Evolutionary conservation across 2,888 invertebrate species (phyloP), one percentile per base, ranked within the genome.

Genomic region (Periphyllus acericola): DNA sequence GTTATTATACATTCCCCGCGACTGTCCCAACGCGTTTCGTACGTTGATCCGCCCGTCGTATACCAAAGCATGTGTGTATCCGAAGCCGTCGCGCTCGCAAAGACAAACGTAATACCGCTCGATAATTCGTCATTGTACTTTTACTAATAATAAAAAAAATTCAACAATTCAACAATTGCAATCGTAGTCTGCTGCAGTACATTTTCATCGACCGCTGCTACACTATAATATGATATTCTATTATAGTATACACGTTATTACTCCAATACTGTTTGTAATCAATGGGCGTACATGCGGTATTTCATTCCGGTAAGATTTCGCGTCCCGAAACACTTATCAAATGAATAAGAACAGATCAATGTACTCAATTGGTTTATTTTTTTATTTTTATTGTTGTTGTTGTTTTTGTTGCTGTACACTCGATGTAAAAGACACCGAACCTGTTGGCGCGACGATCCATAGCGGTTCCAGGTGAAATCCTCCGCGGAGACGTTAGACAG

Each of bases 401-500:
- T 40, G 9, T 68, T 52, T 74, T 9, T 46, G 78, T 81, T 46
- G 32, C 40, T 46, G 32, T 84, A 8, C 29, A 66, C 32, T 66
- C n/a, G 76, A 76, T 68, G 84, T 86, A 46, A 75, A 74, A 74
- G 55, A 84, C 66, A 84, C 83, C 60, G 85, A 78, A 84, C 60
- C 83, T 76, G 85, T 78, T 85, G 78, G 79, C 79, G 86, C 79
- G 86, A 72, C 79, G 55, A 86, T 52, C 86, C 86, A 86, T 86
- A 66, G 86, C 86, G 75, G 86, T 86, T 80, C 78, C 86, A 80
- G 79, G 86, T 76, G 86, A 86, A 86, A 80, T 86, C 79, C 86
- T 79, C 52, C 79, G 79, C 79, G 79, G 52, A 55, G 86, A 78
- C 75, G 32, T 84, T 52, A 78, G 66, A 85, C 85, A n/a, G n/a